A percentile compares a stretch with the other conserved stretches of the same genome.
Conservation (phyloP, 1,140 invertebrate genomes). For the Zaprionus davidi region DNA sequence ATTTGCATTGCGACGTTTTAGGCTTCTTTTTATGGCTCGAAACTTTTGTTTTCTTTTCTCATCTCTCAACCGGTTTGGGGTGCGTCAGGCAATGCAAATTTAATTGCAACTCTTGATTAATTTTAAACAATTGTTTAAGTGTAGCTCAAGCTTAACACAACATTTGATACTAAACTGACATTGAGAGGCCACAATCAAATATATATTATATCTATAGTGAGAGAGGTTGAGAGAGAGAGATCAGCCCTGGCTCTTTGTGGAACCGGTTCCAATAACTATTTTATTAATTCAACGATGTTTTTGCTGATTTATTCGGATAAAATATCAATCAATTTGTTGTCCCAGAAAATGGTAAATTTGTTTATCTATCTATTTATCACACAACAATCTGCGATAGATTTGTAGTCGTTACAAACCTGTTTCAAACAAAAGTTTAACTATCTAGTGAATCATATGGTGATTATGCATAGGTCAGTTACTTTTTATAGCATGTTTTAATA, state of each 20-base stretch:
- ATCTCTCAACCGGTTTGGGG: constrained; percentile 2
- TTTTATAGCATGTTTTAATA: not conserved
- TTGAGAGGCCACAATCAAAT: constrained; percentile 14
- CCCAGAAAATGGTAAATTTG: not conserved
- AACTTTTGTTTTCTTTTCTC: constrained; percentile 17
- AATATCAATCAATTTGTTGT: constrained; percentile 1
- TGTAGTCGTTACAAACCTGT: not conserved
- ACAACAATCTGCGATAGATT: not conserved
- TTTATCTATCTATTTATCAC: not conserved
- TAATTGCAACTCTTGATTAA: constrained; percentile 46
- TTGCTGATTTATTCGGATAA: not conserved
- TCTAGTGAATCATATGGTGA: not conserved
- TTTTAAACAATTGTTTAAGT: constrained; percentile 40
- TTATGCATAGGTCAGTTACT: constrained; percentile 3
- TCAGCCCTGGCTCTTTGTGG: not conserved
- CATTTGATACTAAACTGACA: constrained; percentile 20
- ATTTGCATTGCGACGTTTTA: constrained; percentile 52
- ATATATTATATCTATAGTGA: constrained; percentile 11
- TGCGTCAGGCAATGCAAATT: constrained; percentile 43
- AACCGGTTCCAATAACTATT: not conserved
- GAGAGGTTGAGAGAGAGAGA: not conserved
- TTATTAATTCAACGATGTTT: not conserved
- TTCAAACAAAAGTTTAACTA: not conserved
- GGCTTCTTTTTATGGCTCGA: constrained; percentile 52
- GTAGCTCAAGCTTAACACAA: constrained; percentile 19